Conservation (phyloP, 1,140 invertebrate genomes). For the Zaprionus lachaisei region DNA sequence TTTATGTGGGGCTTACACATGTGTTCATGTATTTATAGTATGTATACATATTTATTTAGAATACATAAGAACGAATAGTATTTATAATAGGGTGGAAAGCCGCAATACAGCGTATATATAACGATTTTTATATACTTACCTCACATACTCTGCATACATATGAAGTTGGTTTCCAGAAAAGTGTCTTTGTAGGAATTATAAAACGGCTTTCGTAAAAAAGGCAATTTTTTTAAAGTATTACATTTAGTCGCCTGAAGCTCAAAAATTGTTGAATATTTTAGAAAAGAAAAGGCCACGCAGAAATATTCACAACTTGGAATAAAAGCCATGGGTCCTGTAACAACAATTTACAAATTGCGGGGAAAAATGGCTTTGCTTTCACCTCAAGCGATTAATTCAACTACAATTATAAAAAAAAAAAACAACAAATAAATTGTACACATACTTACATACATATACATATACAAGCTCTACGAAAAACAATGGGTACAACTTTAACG, state of each 20-base stretch:
- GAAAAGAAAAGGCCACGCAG: too few species aligned
- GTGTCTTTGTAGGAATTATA: too few species aligned
- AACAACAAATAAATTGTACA: conserved; percentile 7
- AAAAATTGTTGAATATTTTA: too few species aligned
- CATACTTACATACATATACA: neutral
- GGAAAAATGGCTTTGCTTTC: conserved; percentile 68
- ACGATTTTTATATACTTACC: too few species aligned
- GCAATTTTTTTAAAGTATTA: too few species aligned
- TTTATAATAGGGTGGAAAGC: too few species aligned
- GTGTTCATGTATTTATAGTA: neutral
- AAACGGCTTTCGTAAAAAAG: too few species aligned
- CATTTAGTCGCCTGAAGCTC: too few species aligned
- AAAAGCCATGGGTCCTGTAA: conserved; percentile 28
- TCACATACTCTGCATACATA: too few species aligned
- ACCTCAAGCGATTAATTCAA: conserved; percentile 63
- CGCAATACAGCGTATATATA: too few species aligned
- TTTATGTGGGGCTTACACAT: neutral
- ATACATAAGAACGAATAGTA: too few species aligned
- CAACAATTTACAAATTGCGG: conserved; percentile 79
- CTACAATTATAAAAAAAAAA: conserved; percentile 66
- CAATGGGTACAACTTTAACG: conserved; percentile 71
- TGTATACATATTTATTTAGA: neutral
- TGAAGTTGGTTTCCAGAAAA: too few species aligned
- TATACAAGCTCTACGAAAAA: conserved; percentile 58
- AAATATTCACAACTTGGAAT: neutral